phyloP scores from a whole-genome alignment of 2,888 invertebrate genomes.

The Latheticus oryzae region DNA sequence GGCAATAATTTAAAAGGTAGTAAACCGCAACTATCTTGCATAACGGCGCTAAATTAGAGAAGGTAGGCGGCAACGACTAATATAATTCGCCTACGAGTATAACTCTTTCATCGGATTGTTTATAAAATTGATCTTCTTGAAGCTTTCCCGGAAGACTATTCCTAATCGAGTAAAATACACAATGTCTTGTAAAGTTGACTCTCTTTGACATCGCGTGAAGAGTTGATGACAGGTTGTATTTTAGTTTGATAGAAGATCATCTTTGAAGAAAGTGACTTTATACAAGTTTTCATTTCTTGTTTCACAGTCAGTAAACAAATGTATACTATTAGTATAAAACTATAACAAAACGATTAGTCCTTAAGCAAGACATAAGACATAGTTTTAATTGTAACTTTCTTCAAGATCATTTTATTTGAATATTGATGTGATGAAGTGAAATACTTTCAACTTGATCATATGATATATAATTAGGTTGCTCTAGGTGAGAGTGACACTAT shows the following conservation, averaged over 20 bases:
- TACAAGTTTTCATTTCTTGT: constrained; percentile 22
- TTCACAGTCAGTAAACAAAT: constrained; percentile 24
- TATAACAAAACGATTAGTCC: constrained; percentile 14
- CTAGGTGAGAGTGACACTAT: constrained; percentile 43
- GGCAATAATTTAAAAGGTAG: constrained; percentile 36
- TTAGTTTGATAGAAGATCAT: constrained; percentile 14
- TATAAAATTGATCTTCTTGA: constrained; percentile 21
- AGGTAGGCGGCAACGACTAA: constrained; percentile 29
- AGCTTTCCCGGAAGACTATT: constrained; percentile 34
- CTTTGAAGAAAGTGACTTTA: constrained; percentile 18
- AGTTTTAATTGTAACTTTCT: constrained; percentile 16
- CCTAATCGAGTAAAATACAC: too few relatives aligned
- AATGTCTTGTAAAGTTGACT: constrained; percentile 1
- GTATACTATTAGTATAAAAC: constrained; percentile 16
- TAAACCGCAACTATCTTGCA: constrained; percentile 35
- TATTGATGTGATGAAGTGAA: constrained; percentile 9
- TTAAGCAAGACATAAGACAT: too few relatives aligned
- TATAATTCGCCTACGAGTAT: constrained; percentile 19
- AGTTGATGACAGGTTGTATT: constrained; percentile 4
- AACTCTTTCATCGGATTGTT: constrained; percentile 8
- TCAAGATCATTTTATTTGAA: constrained; percentile 3
- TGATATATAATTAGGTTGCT: constrained; percentile 15
- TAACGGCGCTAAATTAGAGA: constrained; percentile 23
- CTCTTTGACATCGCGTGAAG: constrained; percentile 7
- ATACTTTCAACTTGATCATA: not conserved